Evolutionary conservation across 1,140 invertebrate species (phyloP).

Genomic region (Macrosteles quadrilineatus): DNA sequence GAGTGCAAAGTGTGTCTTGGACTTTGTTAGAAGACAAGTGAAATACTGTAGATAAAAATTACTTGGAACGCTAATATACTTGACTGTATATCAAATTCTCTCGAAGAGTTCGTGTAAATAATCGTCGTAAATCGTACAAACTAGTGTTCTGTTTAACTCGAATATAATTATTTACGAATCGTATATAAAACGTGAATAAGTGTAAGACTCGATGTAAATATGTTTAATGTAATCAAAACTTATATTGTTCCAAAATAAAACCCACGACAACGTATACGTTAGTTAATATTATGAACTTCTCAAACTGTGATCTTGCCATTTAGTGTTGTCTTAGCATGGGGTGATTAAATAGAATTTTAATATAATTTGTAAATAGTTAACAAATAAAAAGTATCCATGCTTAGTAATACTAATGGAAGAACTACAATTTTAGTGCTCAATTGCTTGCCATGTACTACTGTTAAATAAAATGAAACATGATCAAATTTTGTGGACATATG

Average conservation of each 20-base stretch:
- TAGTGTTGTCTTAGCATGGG: constrained; percentile 19
- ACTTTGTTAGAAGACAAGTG: too few relatives aligned
- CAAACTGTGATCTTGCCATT: constrained; percentile 23
- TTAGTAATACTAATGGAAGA: constrained; percentile 23
- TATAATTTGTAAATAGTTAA: neutral
- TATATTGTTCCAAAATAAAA: constrained; percentile 26
- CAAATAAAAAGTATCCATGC: constrained; percentile 12
- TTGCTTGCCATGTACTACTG: constrained; percentile 16
- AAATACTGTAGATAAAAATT: neutral
- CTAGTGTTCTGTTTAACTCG: constrained; percentile 19
- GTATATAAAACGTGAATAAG: constrained; percentile 22
- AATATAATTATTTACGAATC: constrained; percentile 19
- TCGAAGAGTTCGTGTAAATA: constrained; percentile 15
- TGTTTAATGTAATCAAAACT: constrained; percentile 31
- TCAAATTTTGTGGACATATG: neutral
- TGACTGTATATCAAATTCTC: neutral
- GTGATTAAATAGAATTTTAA: neutral
- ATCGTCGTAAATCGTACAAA: constrained; percentile 19
- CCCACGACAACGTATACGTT: constrained; percentile 18
- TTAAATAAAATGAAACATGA: neutral
- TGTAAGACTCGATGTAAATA: constrained; percentile 31
- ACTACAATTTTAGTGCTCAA: constrained; percentile 9
- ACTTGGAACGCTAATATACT: neutral
- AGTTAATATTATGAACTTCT: constrained; percentile 10
- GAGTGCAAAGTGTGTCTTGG: too few relatives aligned